Evolutionary conservation across 2,797 vertebrate species (phyloP), one percentile per base, ranked within the genome.

Genomic region (Sternarchorhynchus goeldii): DNA sequence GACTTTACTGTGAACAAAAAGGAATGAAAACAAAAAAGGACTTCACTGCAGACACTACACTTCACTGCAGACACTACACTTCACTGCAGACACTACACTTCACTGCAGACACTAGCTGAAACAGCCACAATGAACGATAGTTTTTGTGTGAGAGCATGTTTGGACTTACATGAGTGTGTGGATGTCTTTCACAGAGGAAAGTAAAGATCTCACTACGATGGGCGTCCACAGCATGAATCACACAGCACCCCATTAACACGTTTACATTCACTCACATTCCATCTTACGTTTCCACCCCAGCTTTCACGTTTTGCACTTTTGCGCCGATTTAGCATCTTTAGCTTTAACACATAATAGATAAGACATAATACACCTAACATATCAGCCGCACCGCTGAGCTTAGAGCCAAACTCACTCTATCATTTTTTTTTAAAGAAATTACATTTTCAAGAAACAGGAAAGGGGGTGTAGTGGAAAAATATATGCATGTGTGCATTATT

Each of bases 181-280:
- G 6, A 5, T 63, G 25, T 14, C 29, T 64, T 60, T 55, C 73
- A 56, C 29, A 55, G 21, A 64, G 45, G 50, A 41, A 75, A 65
- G 25, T 8, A 6, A 21, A 58, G 64, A 57, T 18, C 16, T 17
- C 7, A 32, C 62, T 66, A 14, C 36, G 17, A 45, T 59, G 58
- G 58, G 4, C 32, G 53, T 76, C 80, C 76, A 66, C 1, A 73
- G 67, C 41, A 78, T 66, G 71, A 84, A 82, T 90, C 86, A 82
- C 63, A 84, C 89, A 88, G 66, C 88, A 76, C 77, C 82, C 83
- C 89, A 89, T 87, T 88, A 90, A 90, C 89, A 90, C 80, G 88
- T 86, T 82, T 82, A 87, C 77, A 85, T 81, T 87, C 86, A 87
- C 85, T 67, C 20, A 14, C 65, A 12, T 65, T 45, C 17, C 12